A percentile compares a stretch with the other conserved stretches of the same genome.
phyloP scores from a whole-genome alignment of 2,797 vertebrate species.

The Poeciliopsis gracilis region DNA sequence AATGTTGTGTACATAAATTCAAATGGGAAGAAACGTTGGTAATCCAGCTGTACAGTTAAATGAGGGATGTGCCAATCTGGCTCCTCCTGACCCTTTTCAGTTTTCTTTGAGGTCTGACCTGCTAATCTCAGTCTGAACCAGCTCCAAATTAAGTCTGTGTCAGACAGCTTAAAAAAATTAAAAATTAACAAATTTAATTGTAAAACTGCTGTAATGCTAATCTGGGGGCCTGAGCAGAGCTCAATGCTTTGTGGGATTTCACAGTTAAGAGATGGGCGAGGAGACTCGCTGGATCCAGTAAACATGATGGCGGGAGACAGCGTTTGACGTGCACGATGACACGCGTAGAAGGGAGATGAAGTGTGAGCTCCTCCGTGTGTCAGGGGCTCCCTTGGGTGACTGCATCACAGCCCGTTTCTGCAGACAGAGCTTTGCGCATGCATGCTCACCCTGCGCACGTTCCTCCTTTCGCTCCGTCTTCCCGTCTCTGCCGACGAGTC shows the following conservation, averaged over 20 bases:
- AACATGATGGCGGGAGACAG: conserved; percentile 28
- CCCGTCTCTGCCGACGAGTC: conserved; percentile 25
- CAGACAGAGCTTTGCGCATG: conserved; percentile 55
- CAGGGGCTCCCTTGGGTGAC: conserved; percentile 51
- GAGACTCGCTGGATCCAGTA: conserved; percentile 13
- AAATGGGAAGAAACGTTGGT: neutral
- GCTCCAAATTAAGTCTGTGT: neutral
- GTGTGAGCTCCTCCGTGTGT: conserved; percentile 41
- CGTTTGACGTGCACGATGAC: conserved; percentile 26
- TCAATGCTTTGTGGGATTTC: conserved; percentile 42
- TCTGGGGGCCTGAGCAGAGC: conserved; percentile 21
- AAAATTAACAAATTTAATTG: conserved; percentile 13
- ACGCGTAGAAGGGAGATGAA: conserved; percentile 16
- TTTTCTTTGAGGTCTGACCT: neutral
- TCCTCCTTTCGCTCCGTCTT: conserved; percentile 40
- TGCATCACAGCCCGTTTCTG: conserved; percentile 58
- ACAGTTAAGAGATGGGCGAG: conserved; percentile 21
- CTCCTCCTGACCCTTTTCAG: neutral
- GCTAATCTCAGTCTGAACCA: neutral
- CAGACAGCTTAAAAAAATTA: neutral
- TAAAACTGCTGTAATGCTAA: conserved; percentile 34
- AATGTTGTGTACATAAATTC: neutral
- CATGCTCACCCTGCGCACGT: conserved; percentile 14
- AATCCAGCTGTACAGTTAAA: neutral
- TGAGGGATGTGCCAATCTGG: too few species aligned